A percentile compares a stretch with the other conserved stretches of the same genome.
phyloP scores from a whole-genome alignment of 2,113 vertebrate species.

The Muntiacus reevesi region DNA sequence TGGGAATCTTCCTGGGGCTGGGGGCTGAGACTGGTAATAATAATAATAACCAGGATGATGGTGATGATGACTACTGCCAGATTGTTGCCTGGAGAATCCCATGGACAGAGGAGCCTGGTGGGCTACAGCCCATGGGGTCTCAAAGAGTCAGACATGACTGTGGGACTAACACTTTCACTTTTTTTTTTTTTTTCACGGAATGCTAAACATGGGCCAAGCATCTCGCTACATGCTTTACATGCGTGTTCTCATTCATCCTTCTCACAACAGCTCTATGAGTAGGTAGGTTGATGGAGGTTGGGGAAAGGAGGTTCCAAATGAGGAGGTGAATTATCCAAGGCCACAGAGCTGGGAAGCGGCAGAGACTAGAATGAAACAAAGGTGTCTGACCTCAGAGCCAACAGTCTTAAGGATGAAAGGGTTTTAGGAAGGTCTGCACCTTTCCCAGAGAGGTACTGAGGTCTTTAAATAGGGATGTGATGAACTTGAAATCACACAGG shows the following conservation, averaged over 20 bases:
- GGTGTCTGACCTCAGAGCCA: neutral
- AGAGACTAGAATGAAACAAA: neutral
- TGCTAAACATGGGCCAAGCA: neutral
- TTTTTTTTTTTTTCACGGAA: neutral
- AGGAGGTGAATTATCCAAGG: neutral
- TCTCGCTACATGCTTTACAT: rapidly evolving
- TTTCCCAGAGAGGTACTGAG: neutral
- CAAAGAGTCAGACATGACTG: neutral
- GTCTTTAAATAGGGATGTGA: neutral
- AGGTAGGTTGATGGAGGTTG: neutral
- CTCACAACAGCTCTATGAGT: no score
- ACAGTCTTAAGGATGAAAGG: neutral
- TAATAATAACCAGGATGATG: neutral
- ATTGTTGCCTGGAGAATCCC: neutral
- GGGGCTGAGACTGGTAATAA: neutral
- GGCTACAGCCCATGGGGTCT: neutral
- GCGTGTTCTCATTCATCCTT: neutral
- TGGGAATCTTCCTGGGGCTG: neutral
- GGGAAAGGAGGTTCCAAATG: neutral
- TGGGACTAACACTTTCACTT: neutral
- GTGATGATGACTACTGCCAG: neutral
- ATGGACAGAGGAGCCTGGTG: neutral
- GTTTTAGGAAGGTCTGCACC: neutral
- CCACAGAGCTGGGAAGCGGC: neutral
- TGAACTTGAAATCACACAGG: neutral